Evolutionary conservation across 2,888 invertebrate species (phyloP).

Genomic region (Clunio marinus): DNA sequence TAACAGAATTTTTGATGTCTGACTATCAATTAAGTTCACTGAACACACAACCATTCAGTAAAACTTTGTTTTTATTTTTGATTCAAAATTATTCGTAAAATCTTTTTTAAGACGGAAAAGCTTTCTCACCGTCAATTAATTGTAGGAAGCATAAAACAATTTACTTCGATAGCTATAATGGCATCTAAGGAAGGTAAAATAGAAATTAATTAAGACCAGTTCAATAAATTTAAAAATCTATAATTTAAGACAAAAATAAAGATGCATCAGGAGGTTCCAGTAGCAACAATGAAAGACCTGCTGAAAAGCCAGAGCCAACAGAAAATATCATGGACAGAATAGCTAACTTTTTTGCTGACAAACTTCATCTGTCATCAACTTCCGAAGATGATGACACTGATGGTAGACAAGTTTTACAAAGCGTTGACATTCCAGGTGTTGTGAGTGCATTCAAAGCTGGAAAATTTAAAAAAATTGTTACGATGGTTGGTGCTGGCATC

Average conservation of each 20-base stretch:
- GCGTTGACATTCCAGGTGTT: constrained; percentile 70
- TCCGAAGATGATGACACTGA: constrained; percentile 41
- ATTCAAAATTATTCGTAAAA: background rate
- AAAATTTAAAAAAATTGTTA: constrained; percentile 79
- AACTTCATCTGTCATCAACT: constrained; percentile 54
- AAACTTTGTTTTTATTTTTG: background rate
- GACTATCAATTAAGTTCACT: too few relatives aligned
- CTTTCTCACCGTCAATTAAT: background rate
- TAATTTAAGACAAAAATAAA: background rate
- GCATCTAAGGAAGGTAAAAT: constrained; percentile 24
- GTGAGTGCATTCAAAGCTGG: constrained; percentile 72
- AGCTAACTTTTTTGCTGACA: constrained; percentile 61
- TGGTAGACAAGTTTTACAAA: constrained; percentile 58
- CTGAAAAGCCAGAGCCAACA: background rate
- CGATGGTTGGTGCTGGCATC: constrained; percentile 94
- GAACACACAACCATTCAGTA: too few relatives aligned
- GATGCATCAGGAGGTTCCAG: background rate
- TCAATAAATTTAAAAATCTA: background rate
- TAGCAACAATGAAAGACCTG: background rate
- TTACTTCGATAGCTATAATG: too few relatives aligned
- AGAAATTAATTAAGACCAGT: background rate
- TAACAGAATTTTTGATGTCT: too few relatives aligned
- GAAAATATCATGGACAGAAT: constrained; percentile 57
- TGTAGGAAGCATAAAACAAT: background rate
- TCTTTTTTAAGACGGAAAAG: background rate